Base-by-base conservation (phyloP, 2,113 vertebrate genomes). In the Rhabdornis inornatus region DNA sequence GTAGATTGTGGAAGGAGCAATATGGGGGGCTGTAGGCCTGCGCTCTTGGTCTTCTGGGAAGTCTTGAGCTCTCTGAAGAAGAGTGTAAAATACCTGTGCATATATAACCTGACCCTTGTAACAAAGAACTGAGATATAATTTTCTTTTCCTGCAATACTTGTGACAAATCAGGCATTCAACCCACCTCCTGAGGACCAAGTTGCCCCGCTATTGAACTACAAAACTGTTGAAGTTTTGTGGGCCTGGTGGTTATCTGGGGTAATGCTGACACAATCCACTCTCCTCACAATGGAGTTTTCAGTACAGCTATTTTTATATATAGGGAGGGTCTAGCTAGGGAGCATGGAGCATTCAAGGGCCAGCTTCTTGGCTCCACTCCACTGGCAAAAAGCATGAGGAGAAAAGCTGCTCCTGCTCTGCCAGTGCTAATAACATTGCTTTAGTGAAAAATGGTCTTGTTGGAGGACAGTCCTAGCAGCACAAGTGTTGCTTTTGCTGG, bases 61-160 rank as follows among this genome's bases (percentile, higher is more conserved):
- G 60, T 65, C 25, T 30, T 49, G 17, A 74, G 40, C 49, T 60
- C 18, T 78, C 20, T 49, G 42, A 70, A 86, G 28, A 77, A 37
- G 40, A 76, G 21, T 53, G 47, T 81, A 13, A 83, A 71, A 60
- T 69, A 49, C 33, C 16, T 44, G 4, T 42, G 59, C 15, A 8
- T 5, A 2, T 61, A 21, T 53, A 71, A 70, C 25, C 37, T 57
- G 42, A 56, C 24, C 17, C 47, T 65, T 75, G 23, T 74, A 42
- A 57, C 31, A 60, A 60, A 84, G 31, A 44, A 47, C 24, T 0
- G 0, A 22, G 17, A 63, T 69, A n/a, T 3, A 6, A 0, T 71
- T 94, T 92, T 53, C 21, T 55, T 89, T 42, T 39, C 52, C 42
- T 65, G 9, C 0, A 0, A 5, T 53, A 49, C n/a, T 22, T 49